Evolutionary conservation across 2,113 vertebrate genomes (phyloP).

Genomic region (Okapia johnstoni): DNA sequence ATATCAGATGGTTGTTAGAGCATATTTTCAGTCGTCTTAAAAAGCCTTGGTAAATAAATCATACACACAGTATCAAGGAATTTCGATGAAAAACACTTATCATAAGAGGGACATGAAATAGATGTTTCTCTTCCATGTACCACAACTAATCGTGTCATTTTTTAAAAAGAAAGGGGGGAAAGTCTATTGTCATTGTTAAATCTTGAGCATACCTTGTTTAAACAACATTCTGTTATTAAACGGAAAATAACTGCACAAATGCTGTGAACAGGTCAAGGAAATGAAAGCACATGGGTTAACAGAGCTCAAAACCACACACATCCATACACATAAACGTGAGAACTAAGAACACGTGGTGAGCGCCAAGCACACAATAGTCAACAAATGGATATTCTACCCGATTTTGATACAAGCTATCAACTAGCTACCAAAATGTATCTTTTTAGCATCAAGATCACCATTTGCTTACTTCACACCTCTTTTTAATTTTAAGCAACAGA

Average conservation of each 20-base stretch:
- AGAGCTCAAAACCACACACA: neutral
- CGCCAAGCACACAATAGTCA: neutral
- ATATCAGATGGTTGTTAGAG: slow-evolving; percentile 37
- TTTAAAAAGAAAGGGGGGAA: neutral
- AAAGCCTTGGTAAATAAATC: slow-evolving; percentile 34
- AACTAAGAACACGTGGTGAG: neutral
- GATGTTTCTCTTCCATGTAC: slow-evolving; percentile 21
- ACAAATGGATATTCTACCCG: neutral
- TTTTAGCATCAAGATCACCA: neutral
- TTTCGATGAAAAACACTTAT: slow-evolving; percentile 24
- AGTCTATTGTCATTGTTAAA: slow-evolving; percentile 21
- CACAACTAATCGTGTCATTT: neutral
- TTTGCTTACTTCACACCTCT: neutral
- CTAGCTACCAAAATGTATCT: neutral
- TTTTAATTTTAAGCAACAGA: neutral
- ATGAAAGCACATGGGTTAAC: neutral
- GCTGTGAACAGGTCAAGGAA: slow-evolving; percentile 4
- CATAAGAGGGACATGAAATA: slow-evolving; percentile 16
- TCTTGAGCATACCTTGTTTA: neutral
- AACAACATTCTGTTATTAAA: neutral
- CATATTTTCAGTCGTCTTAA: slow-evolving; percentile 27
- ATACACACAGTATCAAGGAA: neutral
- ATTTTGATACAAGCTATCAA: neutral
- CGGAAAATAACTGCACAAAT: neutral
- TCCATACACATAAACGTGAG: neutral